Percentiles rank a stretch among this genome's conserved stretches.
These are phyloP conservation scores for Panulirus ornatus DNA, from an alignment of 1,140 invertebrate genomes.

Conservation along the genomic window DNA sequence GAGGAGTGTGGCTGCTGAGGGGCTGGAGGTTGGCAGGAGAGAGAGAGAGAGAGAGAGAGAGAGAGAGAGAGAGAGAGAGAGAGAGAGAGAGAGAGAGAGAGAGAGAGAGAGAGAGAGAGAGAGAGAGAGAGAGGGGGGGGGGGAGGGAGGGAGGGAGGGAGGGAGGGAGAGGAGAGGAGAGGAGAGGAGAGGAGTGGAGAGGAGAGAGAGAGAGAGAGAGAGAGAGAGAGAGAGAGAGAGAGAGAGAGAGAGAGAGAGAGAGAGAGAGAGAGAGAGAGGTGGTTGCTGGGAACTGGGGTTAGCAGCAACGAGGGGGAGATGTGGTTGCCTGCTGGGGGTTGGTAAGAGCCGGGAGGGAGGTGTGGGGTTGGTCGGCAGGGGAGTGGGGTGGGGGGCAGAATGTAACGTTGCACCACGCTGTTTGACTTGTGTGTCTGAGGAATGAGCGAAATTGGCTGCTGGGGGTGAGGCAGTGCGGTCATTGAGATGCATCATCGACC, in stretches of 20 bases:
- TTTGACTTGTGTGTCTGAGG: no score
- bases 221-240: constrained; percentile 12
- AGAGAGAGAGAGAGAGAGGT: constrained; percentile 1
- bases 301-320: not conserved
- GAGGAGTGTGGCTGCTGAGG: no score
- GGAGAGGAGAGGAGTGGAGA: not conserved
- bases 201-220: not conserved
- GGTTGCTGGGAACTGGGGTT: not conserved
- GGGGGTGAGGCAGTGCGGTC: no score
- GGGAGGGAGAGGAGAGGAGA: not conserved
- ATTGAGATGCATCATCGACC: no score
- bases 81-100: not conserved
- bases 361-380: not conserved
- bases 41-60: not conserved
- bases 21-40: not conserved
- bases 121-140: not conserved
- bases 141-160: not conserved
- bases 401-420: no score
- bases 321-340: not conserved
- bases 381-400: not conserved
- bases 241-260: constrained; percentile 10
- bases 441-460: no score
- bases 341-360: not conserved
- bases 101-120: constrained; percentile 13
- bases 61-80: not conserved